A percentile compares a stretch with the other conserved stretches of the same genome.
Evolutionary conservation across 2,888 invertebrate genomes (phyloP).

Genomic region (Rhyacophila evoluta): DNA sequence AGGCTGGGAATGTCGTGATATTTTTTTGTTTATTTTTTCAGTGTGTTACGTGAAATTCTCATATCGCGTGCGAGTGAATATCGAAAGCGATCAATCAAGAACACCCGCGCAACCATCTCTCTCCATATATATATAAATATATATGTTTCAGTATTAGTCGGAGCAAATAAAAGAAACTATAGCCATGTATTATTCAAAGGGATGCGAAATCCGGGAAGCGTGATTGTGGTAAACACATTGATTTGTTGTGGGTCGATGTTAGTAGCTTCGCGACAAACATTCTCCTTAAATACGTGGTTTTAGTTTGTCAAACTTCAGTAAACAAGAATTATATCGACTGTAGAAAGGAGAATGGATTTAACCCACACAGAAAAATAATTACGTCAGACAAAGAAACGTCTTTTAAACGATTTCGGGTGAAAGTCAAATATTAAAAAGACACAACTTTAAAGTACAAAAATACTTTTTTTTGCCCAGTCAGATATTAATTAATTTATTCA

Average conservation of each 20-base stretch:
- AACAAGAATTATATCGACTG: too few relatives aligned
- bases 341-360: too few relatives aligned
- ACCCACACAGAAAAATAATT: too few relatives aligned
- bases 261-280: conserved; percentile 14
- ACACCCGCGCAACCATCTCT: not conserved
- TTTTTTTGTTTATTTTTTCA: not conserved
- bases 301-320: not conserved
- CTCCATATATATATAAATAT: not conserved
- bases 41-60: conserved; percentile 2
- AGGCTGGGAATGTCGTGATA: conserved; percentile 19
- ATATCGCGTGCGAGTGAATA: conserved; percentile 22
- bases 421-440: too few relatives aligned
- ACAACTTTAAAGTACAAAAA: too few relatives aligned
- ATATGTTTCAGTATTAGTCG: conserved; percentile 6
- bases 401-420: too few relatives aligned
- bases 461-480: too few relatives aligned
- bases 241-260: not conserved
- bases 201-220: not conserved
- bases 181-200: conserved; percentile 19
- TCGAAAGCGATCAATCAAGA: conserved; percentile 22
- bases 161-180: conserved; percentile 3
- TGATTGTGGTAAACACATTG: conserved; percentile 15
- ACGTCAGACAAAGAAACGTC: too few relatives aligned
- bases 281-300: not conserved
- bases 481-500: too few relatives aligned